Evolutionary conservation across 2,113 vertebrate genomes (phyloP).

Genomic region (Sclerurus mexicanus): DNA sequence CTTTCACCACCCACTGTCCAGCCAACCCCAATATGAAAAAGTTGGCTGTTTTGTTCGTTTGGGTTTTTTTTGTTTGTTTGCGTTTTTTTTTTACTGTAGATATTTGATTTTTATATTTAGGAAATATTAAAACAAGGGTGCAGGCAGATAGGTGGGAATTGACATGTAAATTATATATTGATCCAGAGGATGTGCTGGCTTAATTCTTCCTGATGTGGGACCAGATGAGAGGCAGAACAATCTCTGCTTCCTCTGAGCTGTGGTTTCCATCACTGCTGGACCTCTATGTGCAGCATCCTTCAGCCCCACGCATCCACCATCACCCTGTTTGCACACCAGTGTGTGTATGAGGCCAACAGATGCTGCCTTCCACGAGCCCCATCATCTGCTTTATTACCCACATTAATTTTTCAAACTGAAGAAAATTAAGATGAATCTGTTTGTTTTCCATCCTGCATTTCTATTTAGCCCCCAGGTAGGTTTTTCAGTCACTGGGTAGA

Average conservation of each 20-base stretch:
- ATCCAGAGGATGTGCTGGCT: not conserved
- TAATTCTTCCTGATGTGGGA: not conserved
- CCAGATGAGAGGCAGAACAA: not conserved
- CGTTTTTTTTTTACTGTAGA: not conserved
- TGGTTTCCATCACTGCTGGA: not conserved
- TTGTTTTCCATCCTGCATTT: not conserved
- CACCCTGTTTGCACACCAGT: not conserved
- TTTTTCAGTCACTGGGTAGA: not conserved
- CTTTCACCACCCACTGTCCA: slow-evolving; percentile 46
- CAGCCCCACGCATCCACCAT: accelerated
- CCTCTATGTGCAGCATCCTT: not conserved
- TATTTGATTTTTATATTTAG: not conserved
- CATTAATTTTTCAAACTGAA: not conserved
- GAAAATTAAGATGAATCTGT: not conserved
- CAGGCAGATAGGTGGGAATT: not conserved
- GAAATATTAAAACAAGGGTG: not conserved
- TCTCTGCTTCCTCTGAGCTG: not conserved
- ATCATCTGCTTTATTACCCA: not conserved
- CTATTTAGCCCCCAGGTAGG: not conserved
- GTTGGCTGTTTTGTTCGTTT: not conserved
- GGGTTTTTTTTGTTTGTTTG: no score
- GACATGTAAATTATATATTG: not conserved
- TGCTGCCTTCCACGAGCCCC: not conserved
- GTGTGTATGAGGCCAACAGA: not conserved
- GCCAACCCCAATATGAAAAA: slow-evolving; percentile 23